A percentile compares a stretch with the other conserved stretches of the same genome.
phyloP scores from a whole-genome alignment of 2,888 invertebrate species.

The Heliconius ismenius region DNA sequence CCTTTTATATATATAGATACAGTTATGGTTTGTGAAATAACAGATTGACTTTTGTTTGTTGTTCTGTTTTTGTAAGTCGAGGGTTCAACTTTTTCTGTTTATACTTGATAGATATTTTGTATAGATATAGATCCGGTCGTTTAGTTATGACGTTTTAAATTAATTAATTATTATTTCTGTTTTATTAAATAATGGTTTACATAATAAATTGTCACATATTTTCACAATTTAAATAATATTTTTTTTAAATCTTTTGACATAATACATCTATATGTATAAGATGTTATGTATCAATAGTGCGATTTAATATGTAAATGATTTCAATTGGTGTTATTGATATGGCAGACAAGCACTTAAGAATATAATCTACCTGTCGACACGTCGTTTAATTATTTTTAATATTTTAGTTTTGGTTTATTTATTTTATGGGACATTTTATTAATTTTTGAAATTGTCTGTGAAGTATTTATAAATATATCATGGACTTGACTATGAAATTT shows the following conservation, averaged over 20 bases:
- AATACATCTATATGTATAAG: background rate
- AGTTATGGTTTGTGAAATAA: constrained; percentile 23
- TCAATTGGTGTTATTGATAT: constrained; percentile 18
- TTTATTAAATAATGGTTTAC: no score
- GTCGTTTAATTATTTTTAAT: background rate
- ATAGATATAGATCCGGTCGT: background rate
- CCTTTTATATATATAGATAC: background rate
- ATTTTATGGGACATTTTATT: background rate
- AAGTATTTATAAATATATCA: no score
- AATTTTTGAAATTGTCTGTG: background rate
- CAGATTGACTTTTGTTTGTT: constrained; percentile 10
- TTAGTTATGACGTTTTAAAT: background rate
- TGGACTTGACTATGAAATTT: background rate
- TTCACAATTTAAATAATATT: no score
- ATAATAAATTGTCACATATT: no score
- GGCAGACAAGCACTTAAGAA: constrained; percentile 8
- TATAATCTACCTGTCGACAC: constrained; percentile 8
- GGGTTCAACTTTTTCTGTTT: background rate
- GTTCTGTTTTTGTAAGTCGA: background rate
- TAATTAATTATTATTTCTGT: background rate
- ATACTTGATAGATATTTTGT: background rate
- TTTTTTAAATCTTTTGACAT: no score
- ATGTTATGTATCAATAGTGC: background rate
- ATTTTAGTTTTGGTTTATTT: background rate
- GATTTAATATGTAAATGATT: background rate